Evolutionary conservation across 2,797 vertebrate species (phyloP).

Genomic region (Epinephelus malabaricus): DNA sequence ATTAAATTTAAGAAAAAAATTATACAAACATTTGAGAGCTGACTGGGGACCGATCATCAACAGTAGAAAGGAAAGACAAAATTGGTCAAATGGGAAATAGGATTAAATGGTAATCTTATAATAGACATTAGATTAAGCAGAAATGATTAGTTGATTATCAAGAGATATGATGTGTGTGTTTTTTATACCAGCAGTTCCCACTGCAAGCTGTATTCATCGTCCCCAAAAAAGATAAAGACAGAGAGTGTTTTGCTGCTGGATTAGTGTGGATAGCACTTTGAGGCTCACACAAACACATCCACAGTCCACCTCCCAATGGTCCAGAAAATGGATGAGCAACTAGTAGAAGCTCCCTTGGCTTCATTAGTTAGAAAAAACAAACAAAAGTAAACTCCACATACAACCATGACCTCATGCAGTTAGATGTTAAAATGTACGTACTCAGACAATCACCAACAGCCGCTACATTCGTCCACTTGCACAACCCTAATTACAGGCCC

Average conservation of each 20-base stretch:
- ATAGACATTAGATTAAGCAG: neutral
- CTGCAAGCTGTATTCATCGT: too few relatives aligned
- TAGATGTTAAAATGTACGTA: too few relatives aligned
- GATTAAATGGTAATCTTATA: neutral
- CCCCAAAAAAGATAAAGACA: neutral
- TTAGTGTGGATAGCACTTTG: conserved; percentile 8
- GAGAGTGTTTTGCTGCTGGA: neutral
- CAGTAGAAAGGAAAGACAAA: neutral
- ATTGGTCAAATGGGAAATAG: neutral
- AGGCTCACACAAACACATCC: neutral
- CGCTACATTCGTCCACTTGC: too few relatives aligned
- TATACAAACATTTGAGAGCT: neutral
- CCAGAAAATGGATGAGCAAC: conserved; percentile 1
- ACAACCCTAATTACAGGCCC: too few relatives aligned
- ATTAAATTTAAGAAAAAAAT: neutral
- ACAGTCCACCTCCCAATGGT: neutral
- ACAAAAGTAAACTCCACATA: too few relatives aligned
- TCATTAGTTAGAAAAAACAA: too few relatives aligned
- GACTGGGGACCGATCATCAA: neutral
- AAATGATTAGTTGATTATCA: neutral
- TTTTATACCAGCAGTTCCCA: neutral
- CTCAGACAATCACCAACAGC: too few relatives aligned
- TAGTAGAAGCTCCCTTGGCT: neutral
- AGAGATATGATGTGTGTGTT: neutral
- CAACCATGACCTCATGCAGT: too few relatives aligned